Evolutionary conservation across 2,888 invertebrate genomes (phyloP).

Genomic region (Eilema depressum): DNA sequence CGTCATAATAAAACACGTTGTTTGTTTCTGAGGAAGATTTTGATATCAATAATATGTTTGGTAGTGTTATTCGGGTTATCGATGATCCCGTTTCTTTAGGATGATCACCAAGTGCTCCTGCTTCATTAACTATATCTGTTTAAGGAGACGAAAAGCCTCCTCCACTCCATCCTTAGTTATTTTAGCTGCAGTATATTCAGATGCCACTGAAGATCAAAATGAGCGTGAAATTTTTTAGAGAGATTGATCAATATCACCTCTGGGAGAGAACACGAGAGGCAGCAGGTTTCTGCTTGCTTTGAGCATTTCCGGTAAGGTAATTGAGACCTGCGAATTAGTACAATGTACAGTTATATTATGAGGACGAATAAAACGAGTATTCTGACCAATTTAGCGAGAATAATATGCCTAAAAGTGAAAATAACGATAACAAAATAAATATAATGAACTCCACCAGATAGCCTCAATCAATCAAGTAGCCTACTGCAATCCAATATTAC

Average conservation of each 20-base stretch:
- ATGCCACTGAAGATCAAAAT: too few species aligned
- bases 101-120: background rate
- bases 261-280: background rate
- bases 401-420: too few species aligned
- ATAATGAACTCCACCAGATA: too few species aligned
- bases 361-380: background rate
- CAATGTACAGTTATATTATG: background rate
- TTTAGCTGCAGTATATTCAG: too few species aligned
- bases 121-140: background rate
- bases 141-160: too few species aligned
- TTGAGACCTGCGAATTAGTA: background rate
- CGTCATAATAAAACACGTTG: slow-evolving; percentile 11
- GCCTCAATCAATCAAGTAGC: too few species aligned
- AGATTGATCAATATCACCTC: background rate
- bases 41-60: background rate
- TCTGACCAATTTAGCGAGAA: background rate
- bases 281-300: background rate
- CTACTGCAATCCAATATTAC: too few species aligned
- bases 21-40: slow-evolving; percentile 1
- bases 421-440: too few species aligned
- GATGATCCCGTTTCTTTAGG: background rate
- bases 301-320: background rate
- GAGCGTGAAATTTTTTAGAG: too few species aligned
- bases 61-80: background rate
- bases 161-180: too few species aligned